Base-by-base conservation (phyloP, 2,888 invertebrate species). In the Lucinisca nassula region DNA sequence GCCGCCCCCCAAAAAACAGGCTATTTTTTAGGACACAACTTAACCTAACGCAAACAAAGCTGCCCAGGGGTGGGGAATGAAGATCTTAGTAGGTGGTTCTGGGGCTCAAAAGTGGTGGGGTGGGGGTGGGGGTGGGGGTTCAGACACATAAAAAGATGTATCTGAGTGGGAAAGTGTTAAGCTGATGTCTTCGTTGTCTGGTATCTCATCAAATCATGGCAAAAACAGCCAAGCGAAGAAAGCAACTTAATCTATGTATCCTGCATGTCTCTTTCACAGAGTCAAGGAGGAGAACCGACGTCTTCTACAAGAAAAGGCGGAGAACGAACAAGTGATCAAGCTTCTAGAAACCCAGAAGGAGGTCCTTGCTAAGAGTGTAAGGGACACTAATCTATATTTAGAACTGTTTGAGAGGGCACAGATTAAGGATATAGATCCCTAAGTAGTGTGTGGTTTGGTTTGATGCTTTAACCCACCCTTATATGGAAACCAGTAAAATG, bases 331-430 rank as follows among this genome's bases (percentile, higher is more conserved):
- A 85, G 93, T 96, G 88, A 95, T 96, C 30, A 93, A 95, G 83
- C 91, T 96, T n/a, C 86, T 96, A 70, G 95, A 96, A 83, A 95
- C 95, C 37, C 95, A 96, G 92, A 95, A 95, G 88, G 94, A 94
- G 37, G 95, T 96, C 35, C 92, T 95, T 24, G 88, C 95, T 24
- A 95, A 95, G 92, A 95, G 93, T 92, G 95, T 95, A 91, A 95
- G 94, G 90, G 90, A 91, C 84, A 83, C 90, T 79, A 77, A 82
- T 76, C 70, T 73, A 51, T 90, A 90, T 72, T 73, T 90, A 87
- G 90, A 88, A 37, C 72, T 90, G 82, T 84, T 90, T 70, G 67
- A 67, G 35, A 32, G 75, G 58, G 77, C 55, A 38, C 38, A 30
- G n/a, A n/a, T n/a, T 12, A 37, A 37, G 58, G 61, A 35, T 27